These are phyloP conservation scores for Rafetus swinhoei DNA, from an alignment of 2,113 vertebrate genomes.

Conservation along the genomic window DNA sequence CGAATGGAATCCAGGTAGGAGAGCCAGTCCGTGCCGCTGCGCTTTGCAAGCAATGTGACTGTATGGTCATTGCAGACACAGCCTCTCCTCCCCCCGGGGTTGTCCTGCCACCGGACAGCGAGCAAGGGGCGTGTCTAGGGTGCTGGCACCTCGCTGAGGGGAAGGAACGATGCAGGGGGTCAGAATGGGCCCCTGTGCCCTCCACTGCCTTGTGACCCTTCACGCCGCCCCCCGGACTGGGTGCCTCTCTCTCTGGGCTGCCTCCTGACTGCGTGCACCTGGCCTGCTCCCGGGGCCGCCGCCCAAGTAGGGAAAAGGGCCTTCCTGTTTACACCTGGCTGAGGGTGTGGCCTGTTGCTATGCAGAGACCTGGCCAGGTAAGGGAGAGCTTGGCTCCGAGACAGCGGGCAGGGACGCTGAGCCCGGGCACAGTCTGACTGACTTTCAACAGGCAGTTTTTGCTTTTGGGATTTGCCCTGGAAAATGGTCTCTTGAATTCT, in stretches of 20 bases:
- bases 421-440: not conserved
- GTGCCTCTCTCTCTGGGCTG: not conserved
- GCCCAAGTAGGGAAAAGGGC: not conserved
- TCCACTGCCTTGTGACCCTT: not conserved
- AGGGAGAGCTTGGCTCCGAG: not conserved
- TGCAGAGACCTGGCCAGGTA: not conserved
- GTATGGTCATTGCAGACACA: not conserved
- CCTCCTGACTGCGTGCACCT: not conserved
- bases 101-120: not conserved
- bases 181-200: not conserved
- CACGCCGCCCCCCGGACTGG: not conserved
- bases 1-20: conserved; percentile 88
- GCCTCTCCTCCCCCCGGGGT: rapidly evolving
- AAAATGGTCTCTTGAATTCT: not conserved
- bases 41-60: not conserved
- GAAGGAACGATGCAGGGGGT: not conserved
- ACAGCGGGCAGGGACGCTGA: not conserved
- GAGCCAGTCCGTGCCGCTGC: too few species aligned
- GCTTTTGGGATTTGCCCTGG: not conserved
- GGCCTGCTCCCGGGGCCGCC: not conserved
- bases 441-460: not conserved
- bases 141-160: not conserved
- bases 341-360: not conserved
- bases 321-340: not conserved
- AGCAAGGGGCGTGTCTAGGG: rapidly evolving